A percentile compares a stretch with the other conserved stretches of the same genome.
These are phyloP conservation scores for Thecocarcelia acutangulata DNA, from an alignment of 2,888 invertebrate genomes.

Conservation along the genomic window DNA sequence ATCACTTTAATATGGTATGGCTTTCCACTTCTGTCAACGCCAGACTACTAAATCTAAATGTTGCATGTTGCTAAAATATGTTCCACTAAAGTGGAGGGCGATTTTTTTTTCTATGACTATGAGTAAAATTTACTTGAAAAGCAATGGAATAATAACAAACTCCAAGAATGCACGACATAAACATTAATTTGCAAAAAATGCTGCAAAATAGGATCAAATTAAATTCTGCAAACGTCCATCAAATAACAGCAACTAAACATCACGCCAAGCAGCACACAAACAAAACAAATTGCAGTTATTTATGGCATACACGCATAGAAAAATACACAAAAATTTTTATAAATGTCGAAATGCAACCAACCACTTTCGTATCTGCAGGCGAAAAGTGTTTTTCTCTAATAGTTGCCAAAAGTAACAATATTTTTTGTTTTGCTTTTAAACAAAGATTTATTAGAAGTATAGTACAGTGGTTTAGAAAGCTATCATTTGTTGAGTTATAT, in stretches of 20 bases:
- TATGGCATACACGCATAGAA: constrained; percentile 65
- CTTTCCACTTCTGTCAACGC: neutral
- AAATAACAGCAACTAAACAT: constrained; percentile 67
- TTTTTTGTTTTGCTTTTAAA: neutral
- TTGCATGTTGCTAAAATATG: constrained; percentile 1
- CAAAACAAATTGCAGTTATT: constrained; percentile 77
- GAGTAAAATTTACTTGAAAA: neutral
- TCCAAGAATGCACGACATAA: constrained; percentile 73
- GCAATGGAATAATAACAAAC: constrained; percentile 59
- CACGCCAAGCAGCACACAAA: constrained; percentile 27
- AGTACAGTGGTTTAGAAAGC: no score
- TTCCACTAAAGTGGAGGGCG: constrained; percentile 9
- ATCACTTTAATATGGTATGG: neutral
- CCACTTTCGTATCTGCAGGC: neutral
- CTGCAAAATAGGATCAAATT: constrained; percentile 52
- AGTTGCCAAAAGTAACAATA: neutral
- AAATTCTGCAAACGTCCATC: constrained; percentile 70
- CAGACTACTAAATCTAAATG: neutral
- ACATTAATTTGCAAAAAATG: constrained; percentile 75
- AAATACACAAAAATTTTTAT: neutral
- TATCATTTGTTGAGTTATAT: no score
- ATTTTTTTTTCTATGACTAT: neutral
- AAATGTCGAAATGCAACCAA: neutral
- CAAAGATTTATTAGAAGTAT: neutral
- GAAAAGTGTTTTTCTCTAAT: neutral